These are phyloP conservation scores for Gavialis gangeticus DNA, from an alignment of 2,113 vertebrate genomes.

Conservation along the genomic window DNA sequence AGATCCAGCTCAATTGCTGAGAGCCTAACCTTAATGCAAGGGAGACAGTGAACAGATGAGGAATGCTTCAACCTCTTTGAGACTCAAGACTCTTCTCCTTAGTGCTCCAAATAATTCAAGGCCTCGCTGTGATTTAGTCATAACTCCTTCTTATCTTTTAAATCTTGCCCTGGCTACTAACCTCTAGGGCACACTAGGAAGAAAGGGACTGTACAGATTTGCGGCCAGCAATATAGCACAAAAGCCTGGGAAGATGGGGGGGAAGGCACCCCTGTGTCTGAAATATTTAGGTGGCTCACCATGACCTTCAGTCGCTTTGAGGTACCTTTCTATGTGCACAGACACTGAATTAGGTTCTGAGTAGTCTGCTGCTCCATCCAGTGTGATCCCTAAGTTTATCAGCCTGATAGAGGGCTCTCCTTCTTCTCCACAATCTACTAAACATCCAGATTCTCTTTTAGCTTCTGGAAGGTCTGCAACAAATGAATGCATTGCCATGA, in stretches of 20 bases:
- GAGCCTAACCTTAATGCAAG: background rate
- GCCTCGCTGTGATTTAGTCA: too few relatives aligned
- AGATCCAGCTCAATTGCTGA: background rate
- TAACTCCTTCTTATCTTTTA: too few relatives aligned
- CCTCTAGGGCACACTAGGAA: too few relatives aligned
- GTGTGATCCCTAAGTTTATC: background rate
- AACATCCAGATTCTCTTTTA: background rate
- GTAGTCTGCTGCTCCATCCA: background rate
- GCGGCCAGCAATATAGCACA: background rate
- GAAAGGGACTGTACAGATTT: background rate
- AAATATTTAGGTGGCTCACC: background rate
- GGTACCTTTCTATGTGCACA: background rate
- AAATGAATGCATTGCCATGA: background rate
- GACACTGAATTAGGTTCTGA: background rate
- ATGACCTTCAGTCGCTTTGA: background rate
- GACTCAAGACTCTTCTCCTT: background rate
- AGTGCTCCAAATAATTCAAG: background rate
- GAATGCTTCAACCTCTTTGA: background rate
- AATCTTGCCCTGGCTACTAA: too few relatives aligned
- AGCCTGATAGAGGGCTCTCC: background rate
- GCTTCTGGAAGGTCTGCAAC: background rate
- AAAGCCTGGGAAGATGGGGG: background rate
- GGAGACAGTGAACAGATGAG: background rate
- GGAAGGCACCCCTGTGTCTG: background rate
- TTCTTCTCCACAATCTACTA: background rate